Evolutionary conservation across 2,888 invertebrate species (phyloP).

Genomic region (Dorcus parallelipipedus): DNA sequence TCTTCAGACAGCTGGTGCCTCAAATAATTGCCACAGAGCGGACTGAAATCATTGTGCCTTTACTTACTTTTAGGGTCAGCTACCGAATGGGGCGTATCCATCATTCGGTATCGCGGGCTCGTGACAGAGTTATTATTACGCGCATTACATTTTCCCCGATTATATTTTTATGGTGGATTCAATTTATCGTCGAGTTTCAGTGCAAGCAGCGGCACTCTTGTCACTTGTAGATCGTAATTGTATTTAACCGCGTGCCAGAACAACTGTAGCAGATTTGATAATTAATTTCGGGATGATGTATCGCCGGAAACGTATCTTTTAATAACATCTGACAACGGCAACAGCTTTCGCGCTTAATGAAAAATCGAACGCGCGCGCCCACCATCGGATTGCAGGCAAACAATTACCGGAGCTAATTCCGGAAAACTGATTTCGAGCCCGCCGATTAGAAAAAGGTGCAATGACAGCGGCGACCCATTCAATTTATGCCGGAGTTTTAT

Average conservation of each 20-base stretch:
- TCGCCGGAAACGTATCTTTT: neutral
- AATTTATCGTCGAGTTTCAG: neutral
- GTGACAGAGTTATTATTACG: conserved; percentile 19
- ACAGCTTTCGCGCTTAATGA: too few relatives aligned
- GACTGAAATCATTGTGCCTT: conserved; percentile 9
- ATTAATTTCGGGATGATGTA: conserved; percentile 1
- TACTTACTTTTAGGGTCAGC: neutral
- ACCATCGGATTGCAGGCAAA: too few relatives aligned
- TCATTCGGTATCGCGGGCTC: conserved; percentile 28
- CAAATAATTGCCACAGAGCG: conserved; percentile 9
- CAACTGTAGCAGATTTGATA: neutral
- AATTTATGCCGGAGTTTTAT: neutral
- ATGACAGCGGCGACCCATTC: neutral
- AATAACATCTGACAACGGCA: too few relatives aligned
- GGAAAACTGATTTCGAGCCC: too few relatives aligned
- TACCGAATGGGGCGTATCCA: conserved; percentile 24
- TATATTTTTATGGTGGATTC: neutral
- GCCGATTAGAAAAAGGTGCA: too few relatives aligned
- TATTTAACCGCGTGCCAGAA: neutral
- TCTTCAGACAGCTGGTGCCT: conserved; percentile 16
- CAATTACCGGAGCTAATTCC: too few relatives aligned
- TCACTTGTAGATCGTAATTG: neutral
- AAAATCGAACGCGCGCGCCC: too few relatives aligned
- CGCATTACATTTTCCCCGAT: neutral
- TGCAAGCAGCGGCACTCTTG: neutral